A percentile compares a stretch with the other conserved stretches of the same genome.
Conservation (phyloP, 2,113 vertebrate species). For the Dasyprocta punctata region DNA sequence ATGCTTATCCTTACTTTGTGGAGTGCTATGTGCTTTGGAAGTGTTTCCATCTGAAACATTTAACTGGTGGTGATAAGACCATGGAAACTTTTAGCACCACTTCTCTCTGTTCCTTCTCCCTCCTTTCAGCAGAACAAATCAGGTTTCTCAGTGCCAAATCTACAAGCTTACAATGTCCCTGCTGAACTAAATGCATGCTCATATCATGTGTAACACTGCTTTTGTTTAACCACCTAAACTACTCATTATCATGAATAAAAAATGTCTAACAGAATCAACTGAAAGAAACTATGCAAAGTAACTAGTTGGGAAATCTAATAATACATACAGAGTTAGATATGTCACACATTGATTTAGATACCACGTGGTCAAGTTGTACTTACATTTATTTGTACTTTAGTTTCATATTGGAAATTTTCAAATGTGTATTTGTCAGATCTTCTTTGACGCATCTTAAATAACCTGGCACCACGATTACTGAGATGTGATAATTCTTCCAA, state of each 20-base stretch:
- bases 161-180: background rate
- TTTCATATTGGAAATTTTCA: constrained; percentile 91
- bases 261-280: background rate
- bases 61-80: constrained; percentile 36
- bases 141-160: background rate
- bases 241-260: background rate
- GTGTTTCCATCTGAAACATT: constrained; percentile 47
- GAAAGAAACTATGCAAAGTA: background rate
- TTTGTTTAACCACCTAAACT: background rate
- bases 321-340: background rate
- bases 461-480: constrained; percentile 94
- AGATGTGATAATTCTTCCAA: constrained; percentile 94
- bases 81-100: background rate
- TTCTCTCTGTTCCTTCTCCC: background rate
- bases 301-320: background rate
- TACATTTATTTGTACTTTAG: constrained; percentile 90
- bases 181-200: constrained; percentile 14
- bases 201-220: background rate
- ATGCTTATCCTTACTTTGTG: background rate
- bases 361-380: constrained; percentile 69
- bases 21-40: constrained; percentile 41
- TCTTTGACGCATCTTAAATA: constrained; percentile 97
- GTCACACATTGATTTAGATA: background rate
- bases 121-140: background rate
- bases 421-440: constrained; percentile 98